A percentile compares a stretch with the other conserved stretches of the same genome.
These are phyloP conservation scores for Porites lutea DNA, from an alignment of 64 coral and sea anemone genomes.

Conservation along the genomic window DNA sequence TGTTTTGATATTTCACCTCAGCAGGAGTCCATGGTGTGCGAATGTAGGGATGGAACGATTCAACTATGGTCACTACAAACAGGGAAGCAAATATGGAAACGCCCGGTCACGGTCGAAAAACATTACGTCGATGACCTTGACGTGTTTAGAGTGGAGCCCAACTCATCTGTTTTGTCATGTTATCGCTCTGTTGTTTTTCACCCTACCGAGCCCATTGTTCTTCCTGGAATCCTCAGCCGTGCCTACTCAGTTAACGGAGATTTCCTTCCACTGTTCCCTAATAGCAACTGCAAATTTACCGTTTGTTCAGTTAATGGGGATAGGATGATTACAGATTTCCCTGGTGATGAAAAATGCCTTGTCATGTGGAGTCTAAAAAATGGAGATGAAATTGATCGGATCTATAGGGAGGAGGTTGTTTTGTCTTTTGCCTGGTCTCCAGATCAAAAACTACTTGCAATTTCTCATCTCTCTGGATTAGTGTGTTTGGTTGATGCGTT, in stretches of 20 bases:
- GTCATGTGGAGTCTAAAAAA: slow-evolving; percentile 13
- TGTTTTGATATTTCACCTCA: too few species aligned
- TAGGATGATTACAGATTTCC: slow-evolving; percentile 23
- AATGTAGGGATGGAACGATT: too few species aligned
- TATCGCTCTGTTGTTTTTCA: slow-evolving; percentile 5
- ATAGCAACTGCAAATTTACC: not conserved
- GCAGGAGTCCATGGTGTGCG: too few species aligned
- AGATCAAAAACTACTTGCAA: not conserved
- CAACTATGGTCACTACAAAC: too few species aligned
- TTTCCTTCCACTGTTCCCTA: not conserved
- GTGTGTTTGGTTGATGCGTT: not conserved
- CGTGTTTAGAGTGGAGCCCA: too few species aligned
- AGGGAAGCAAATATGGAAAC: too few species aligned
- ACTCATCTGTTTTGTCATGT: not conserved
- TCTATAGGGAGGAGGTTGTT: not conserved
- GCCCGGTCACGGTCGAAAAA: too few species aligned
- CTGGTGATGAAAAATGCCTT: too few species aligned
- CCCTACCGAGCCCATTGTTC: not conserved
- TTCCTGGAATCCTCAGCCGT: not conserved
- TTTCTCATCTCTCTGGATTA: not conserved
- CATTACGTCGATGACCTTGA: too few species aligned
- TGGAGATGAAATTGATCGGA: not conserved
- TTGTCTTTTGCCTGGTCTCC: slow-evolving; percentile 26
- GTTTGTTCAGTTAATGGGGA: slow-evolving; percentile 28
- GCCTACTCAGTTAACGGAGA: not conserved